Base-by-base conservation (phyloP, 2,888 invertebrate genomes). In the Sepiola atlantica region DNA sequence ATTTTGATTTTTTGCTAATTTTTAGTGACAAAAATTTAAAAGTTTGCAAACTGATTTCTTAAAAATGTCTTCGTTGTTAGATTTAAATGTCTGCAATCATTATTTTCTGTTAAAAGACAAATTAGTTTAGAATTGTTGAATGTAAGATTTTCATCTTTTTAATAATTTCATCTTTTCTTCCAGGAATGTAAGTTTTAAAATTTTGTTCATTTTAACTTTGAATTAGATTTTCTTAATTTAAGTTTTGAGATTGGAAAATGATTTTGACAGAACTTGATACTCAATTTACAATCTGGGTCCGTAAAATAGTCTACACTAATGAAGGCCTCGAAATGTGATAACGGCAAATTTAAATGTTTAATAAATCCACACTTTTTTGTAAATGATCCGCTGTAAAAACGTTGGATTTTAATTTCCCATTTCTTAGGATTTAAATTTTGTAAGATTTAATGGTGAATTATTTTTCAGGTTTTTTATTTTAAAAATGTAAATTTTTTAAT, bases 161-260 rank as follows among this genome's bases (percentile, higher is more conserved):
- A 77, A n/a, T 77, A 10, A 77, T 77, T 16, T 77, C 77, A 77
- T n/a, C 77, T 77, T 77, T 77, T 61, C 32, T 77, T 77, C 77
- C 77, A 77, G 77, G 77, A 77, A 77, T 77, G 77, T 77, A 77
- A 77, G 77, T 77, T 77, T 77, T 77, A n/a, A n/a, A n/a, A 77
- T 77, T 77, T 77, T 61, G n/a, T 77, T 77, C 12, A n/a, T n/a
- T 77, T 18, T 77, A 32, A 2, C 14, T 77, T 2, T n/a, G 16
- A 14, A 77, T 77, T 77, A 77, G n/a, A 77, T n/a, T 32, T 77
- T 28, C 77, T 77, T 28, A 77, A 77, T 28, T 8, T n/a, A 28
- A n/a, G 28, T 77, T 77, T 77, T n/a, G 12, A 77, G 32, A 77
- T 16, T 77, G 77, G n/a, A 32, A 77, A 77, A n/a, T 77, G n/a